Base-by-base conservation (phyloP, 2,113 vertebrate genomes). In the Lynx canadensis region DNA sequence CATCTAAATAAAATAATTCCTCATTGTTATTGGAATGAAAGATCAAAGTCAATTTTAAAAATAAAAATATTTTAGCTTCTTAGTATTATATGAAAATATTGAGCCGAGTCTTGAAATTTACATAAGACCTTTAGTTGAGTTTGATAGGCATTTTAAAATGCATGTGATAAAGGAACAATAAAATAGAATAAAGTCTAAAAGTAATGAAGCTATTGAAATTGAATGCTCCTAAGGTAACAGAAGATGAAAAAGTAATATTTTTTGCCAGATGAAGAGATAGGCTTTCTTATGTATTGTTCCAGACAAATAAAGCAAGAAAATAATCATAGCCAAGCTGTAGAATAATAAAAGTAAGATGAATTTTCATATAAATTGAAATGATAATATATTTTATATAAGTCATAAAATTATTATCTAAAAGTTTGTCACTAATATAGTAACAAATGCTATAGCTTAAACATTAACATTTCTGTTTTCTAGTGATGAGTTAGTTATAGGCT, bases 211-310 rank as follows among this genome's bases (percentile, higher is more conserved):
- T 92, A 95, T 85, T 82, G 86, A 96, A 97, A 96, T 85, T 69
- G 79, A 96, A 83, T 93, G 84, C 21, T 90, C 71, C 63, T 36
- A 95, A 94, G 92, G 94, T 96, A 97, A 94, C 48, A 96, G 86
- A 89, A 89, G 29, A 81, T 96, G 83, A 95, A 98, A 97, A 87
- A 89, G 63, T 95, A 97, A 95, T 97, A 93, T 90, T 95, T 96
- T 94, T 94, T 90, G 38, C 13, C 52, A 97, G 95, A 97, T 92
- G 36, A 93, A 94, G 71, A 94, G 92, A 96, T 97, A 87, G 41
- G 11, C 84, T 52, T 91, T 78, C 33, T 94, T 92, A 93, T 85
- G n/a, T 98, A 68, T 93, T 94, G 31, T 93, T 91, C 76, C 76
- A 91, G 65, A 33, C 45, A 96, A 95, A 94, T 96, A 78, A 96